Evolutionary conservation across 2,888 invertebrate species (phyloP), one percentile per base, ranked within the genome.

Genomic region (Spatulosminthurus flaviceps): DNA sequence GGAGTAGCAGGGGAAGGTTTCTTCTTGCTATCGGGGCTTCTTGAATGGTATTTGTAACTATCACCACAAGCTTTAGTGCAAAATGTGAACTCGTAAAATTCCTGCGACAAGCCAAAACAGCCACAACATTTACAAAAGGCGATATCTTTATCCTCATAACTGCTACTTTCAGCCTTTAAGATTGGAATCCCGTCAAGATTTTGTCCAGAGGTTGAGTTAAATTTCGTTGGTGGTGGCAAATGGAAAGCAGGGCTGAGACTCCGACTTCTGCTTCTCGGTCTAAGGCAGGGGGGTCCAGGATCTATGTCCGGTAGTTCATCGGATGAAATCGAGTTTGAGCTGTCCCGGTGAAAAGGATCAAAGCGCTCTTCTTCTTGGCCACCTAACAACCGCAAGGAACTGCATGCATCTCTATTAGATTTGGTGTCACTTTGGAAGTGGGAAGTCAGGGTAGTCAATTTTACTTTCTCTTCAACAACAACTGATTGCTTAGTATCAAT

Each of bases 51-150:
- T 94, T 94, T 0, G 91, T 90, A 73, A 90, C 89, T 87, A 93
- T 93, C 87, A 93, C 95, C 51, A 60, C 84, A 84, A 24, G 80
- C 80, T 67, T 79, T 72, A 21, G 80, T 79, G 79, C 83, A 84
- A 88, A 92, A 92, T 87, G 92, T 92, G 9, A 93, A 91, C 81
- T 92, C 93, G 79, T 93, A 91, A 87, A 96, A 96, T 86, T 96
- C 95, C 0, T 92, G 92, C 1, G 92, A 92, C 87, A 94, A 90
- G 16, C 95, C 96, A 87, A 93, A 94, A 86, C 94, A 94, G 5
- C 94, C 94, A 87, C 96, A 96, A 66, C 92, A 92, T 81, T 92
- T 91, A 87, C 96, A 96, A 75, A 93, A 90, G 86, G 92, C 92
- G 84, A 95, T 90, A 22, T 71, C 71, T 61, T 71, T 42, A 26